These are phyloP conservation scores for Diplosoma virens DNA, from an alignment of 23 tunicate genomes.

Conservation along the genomic window DNA sequence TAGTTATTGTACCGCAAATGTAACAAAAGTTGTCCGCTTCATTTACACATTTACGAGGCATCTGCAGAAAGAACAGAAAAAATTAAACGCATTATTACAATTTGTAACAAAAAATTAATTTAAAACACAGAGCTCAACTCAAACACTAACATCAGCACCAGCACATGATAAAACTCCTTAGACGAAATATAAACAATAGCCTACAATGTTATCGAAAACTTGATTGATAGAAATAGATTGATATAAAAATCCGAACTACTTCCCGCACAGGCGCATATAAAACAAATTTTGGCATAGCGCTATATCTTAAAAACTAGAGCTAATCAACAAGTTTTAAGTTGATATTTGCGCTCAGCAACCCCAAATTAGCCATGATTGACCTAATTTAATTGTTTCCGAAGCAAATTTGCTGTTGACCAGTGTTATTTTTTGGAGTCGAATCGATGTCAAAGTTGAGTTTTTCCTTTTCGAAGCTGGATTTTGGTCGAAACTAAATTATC, in stretches of 20 bases:
- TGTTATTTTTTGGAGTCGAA: no score
- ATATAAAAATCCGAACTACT: background rate
- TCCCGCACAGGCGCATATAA: conserved; percentile 6
- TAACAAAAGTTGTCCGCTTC: conserved; percentile 22
- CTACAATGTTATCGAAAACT: conserved; percentile 1
- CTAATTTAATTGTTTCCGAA: conserved; percentile 13
- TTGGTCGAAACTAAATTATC: no score
- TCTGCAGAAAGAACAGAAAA: conserved; percentile 36
- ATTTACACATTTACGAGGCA: conserved; percentile 29
- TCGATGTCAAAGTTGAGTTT: no score
- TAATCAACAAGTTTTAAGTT: conserved; percentile 23
- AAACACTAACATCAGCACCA: conserved; percentile 7
- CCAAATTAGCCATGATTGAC: conserved; percentile 25
- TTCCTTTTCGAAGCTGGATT: no score
- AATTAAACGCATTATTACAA: conserved; percentile 10
- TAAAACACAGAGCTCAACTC: conserved; percentile 3
- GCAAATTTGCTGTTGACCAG: conserved; percentile 30
- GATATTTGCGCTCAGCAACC: conserved; percentile 21
- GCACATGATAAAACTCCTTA: conserved; percentile 7
- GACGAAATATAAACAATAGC: conserved; percentile 12
- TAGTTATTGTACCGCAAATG: conserved; percentile 28
- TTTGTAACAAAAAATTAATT: conserved; percentile 1
- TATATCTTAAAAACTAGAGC: conserved; percentile 16
- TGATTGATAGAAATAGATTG: no score
- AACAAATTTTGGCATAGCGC: background rate